Conservation (phyloP, 2,113 vertebrate genomes). For the Gadus macrocephalus region DNA sequence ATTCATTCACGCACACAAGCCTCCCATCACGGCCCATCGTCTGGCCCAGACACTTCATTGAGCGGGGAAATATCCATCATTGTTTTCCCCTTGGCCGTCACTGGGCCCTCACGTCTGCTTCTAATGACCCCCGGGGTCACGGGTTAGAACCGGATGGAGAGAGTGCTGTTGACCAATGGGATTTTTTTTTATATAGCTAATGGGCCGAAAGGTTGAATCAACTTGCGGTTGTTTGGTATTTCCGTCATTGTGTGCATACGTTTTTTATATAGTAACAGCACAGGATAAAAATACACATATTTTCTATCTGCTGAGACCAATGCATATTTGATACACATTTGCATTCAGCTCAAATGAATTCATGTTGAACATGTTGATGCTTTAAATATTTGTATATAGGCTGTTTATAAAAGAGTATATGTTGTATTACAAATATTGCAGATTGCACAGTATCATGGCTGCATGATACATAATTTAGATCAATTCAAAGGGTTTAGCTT, state of each 20-base stretch:
- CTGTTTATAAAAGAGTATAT: too few relatives aligned
- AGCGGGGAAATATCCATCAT: constrained; percentile 47
- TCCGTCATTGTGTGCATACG: too few relatives aligned
- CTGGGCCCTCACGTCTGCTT: constrained; percentile 44
- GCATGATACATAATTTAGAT: neutral
- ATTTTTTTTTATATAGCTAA: constrained; percentile 23
- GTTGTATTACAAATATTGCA: too few relatives aligned
- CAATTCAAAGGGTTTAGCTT: neutral
- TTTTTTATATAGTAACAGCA: too few relatives aligned
- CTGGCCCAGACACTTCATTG: constrained; percentile 46
- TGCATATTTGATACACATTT: too few relatives aligned
- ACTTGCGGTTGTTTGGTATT: too few relatives aligned
- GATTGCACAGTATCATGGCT: too few relatives aligned
- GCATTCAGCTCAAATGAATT: too few relatives aligned
- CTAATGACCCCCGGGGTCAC: constrained; percentile 41
- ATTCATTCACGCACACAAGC: constrained; percentile 54
- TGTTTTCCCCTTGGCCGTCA: constrained; percentile 35
- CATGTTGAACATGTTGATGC: too few relatives aligned
- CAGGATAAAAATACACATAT: too few relatives aligned
- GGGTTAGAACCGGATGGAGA: constrained; percentile 26
- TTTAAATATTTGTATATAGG: too few relatives aligned
- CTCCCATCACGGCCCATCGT: constrained; percentile 40
- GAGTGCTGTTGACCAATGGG: constrained; percentile 31
- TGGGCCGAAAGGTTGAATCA: neutral
- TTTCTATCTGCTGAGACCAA: too few relatives aligned